These are phyloP conservation scores for Cartodere bifasciata DNA, from an alignment of 2,888 invertebrate species.

Conservation along the genomic window DNA sequence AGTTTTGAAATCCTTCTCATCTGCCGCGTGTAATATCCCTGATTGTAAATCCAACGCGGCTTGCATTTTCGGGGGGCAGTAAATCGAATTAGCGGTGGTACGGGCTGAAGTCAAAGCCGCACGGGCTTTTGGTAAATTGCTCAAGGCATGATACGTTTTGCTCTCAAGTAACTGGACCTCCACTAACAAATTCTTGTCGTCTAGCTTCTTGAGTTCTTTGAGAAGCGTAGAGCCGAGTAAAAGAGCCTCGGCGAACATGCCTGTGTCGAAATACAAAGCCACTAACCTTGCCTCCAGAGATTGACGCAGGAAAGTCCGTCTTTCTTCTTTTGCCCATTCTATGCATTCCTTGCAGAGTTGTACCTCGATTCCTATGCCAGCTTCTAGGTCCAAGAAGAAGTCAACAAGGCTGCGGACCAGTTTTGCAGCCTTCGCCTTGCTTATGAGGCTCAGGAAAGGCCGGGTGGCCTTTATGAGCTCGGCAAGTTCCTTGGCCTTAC, in stretches of 20 bases:
- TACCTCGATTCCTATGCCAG: constrained; percentile 89
- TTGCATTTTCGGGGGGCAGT: constrained; percentile 98
- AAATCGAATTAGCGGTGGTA: constrained; percentile 99
- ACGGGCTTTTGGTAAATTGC: constrained; percentile 91
- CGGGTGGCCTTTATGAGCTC: constrained; percentile 90
- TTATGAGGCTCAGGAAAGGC: constrained; percentile 88
- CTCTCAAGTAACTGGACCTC: constrained; percentile 97
- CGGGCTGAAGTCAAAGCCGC: constrained; percentile 95
- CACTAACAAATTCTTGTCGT: constrained; percentile 96
- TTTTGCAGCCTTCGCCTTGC: constrained; percentile 99
- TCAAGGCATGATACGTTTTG: constrained; percentile 95
- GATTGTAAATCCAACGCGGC: constrained; percentile 95
- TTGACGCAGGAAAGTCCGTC: constrained; percentile 92
- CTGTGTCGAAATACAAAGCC: constrained; percentile 87
- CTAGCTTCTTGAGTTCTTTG: constrained; percentile 93
- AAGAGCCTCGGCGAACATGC: constrained; percentile 78
- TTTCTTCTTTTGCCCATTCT: constrained; percentile 98
- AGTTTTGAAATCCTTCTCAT: constrained; percentile 98
- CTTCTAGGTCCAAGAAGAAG: constrained; percentile 93
- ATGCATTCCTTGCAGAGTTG: constrained; percentile 95
- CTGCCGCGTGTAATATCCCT: constrained; percentile 98
- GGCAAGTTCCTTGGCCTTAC: constrained; percentile 83
- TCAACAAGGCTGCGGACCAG: constrained; percentile 93
- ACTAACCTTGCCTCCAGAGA: constrained; percentile 90
- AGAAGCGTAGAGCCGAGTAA: constrained; percentile 75